Evolutionary conservation across 2,888 invertebrate species (phyloP), one percentile per base, ranked within the genome.

Genomic region (Ernsta delagoae): DNA sequence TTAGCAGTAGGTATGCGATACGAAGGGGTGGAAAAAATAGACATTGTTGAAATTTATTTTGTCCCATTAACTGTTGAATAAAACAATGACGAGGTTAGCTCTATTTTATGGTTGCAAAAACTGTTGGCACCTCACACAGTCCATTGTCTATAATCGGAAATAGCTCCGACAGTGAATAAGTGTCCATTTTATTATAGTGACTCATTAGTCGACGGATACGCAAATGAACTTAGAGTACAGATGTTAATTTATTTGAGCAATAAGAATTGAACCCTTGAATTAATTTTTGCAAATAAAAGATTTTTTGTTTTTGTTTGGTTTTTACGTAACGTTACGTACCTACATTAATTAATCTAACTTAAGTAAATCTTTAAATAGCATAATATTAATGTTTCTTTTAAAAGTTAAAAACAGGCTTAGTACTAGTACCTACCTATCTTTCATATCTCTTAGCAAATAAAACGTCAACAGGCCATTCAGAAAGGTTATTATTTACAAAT

Each of bases 401-500:
- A n/a, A n/a, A n/a, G n/a, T n/a, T n/a, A n/a, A n/a, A n/a, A n/a
- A n/a, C n/a, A n/a, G n/a, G n/a, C n/a, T n/a, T n/a, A n/a, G n/a
- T n/a, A n/a, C n/a, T n/a, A 5, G 8, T 39, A 8, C 39, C 39
- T 39, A 5, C 5, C 39, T 5, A 39, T 39, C 4, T 34, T n/a
- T 34, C 36, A 62, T 54, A 36, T 57, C 43, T 61, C 41, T n/a
- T n/a, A n/a, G n/a, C n/a, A 68, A 68, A 65, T 63, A 69, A 64
- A 60, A 56, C 53, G 59, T 24, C 45, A n/a, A 53, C 41, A 61
- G 56, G 41, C 79, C 70, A 81, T 83, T 82, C 80, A 81, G 62
- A 67, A 66, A 70, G 71, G 71, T 7, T 5, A 8, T 39, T 85
- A 81, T 84, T 87, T 85, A 81, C 77, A 74, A 82, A 78, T 71